phyloP scores from a whole-genome alignment of 2,113 vertebrate species.

The Labrus mixtus region DNA sequence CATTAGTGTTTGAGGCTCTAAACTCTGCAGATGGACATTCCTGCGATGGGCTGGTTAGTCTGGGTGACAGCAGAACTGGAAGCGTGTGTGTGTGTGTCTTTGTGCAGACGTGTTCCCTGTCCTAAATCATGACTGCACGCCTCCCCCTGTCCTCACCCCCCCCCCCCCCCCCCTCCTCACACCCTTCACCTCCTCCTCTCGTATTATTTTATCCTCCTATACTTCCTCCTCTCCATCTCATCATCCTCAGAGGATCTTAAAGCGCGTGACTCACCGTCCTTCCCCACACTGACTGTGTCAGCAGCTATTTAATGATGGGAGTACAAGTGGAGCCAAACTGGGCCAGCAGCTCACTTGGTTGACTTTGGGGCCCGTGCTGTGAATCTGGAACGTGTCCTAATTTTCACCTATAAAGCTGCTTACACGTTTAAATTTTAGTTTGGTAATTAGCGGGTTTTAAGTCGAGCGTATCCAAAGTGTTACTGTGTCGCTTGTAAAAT shows the following conservation, averaged over 20 bases:
- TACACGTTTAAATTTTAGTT: not conserved
- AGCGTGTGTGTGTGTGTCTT: slow-evolving; percentile 21
- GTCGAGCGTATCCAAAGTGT: not conserved
- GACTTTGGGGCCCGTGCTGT: slow-evolving; percentile 21
- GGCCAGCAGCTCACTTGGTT: slow-evolving; percentile 32
- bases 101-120: slow-evolving; percentile 23
- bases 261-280: slow-evolving; percentile 59
- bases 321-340: slow-evolving; percentile 42
- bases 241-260: slow-evolving; percentile 16
- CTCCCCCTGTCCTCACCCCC: slow-evolving; percentile 65
- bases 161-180: slow-evolving; percentile 11
- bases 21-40: slow-evolving; percentile 81
- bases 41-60: slow-evolving; percentile 77
- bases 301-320: slow-evolving; percentile 58
- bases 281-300: slow-evolving; percentile 58
- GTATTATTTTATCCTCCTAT: not conserved
- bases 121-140: slow-evolving; percentile 64
- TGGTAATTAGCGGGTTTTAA: not conserved
- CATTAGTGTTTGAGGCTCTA: slow-evolving; percentile 29
- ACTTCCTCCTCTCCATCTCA: slow-evolving; percentile 4
- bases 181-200: slow-evolving; percentile 11
- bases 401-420: slow-evolving; percentile 30
- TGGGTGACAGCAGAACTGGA: slow-evolving; percentile 47
- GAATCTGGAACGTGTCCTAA: slow-evolving; percentile 27
- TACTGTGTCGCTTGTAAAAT: not conserved